phyloP scores from a whole-genome alignment of 2,113 vertebrate species.

The Poeciliopsis turrubarensis region DNA sequence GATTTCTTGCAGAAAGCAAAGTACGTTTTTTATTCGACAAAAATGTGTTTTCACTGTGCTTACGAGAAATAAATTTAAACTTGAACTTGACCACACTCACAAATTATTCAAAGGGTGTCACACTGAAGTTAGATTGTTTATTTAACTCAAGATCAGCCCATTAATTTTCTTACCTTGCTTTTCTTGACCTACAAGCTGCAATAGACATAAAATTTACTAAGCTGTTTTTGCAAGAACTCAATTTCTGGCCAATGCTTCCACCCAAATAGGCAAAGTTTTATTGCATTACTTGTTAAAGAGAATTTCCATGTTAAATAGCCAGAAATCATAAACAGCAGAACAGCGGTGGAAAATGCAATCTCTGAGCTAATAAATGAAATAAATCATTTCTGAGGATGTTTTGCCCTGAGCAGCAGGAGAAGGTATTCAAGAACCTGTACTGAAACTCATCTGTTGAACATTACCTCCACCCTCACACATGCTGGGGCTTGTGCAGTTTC shows the following conservation, averaged over 20 bases:
- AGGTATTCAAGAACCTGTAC: constrained; percentile 16
- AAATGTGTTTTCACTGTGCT: background rate
- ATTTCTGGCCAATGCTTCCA: background rate
- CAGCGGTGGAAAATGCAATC: background rate
- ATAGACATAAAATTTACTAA: background rate
- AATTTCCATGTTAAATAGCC: background rate
- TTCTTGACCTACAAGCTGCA: background rate
- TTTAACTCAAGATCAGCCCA: background rate
- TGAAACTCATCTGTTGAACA: constrained; percentile 38
- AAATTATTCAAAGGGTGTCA: background rate
- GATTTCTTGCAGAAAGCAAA: too few species aligned
- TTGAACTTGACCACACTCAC: background rate
- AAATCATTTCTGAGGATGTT: background rate
- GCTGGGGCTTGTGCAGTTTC: constrained; percentile 54
- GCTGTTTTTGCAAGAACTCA: background rate
- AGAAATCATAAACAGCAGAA: background rate
- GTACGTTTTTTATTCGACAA: background rate
- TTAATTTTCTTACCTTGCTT: background rate
- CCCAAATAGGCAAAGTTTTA: background rate
- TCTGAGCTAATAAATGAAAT: background rate
- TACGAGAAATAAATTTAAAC: background rate
- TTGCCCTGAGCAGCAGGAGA: background rate
- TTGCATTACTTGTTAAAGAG: constrained; percentile 1
- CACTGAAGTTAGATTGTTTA: background rate
- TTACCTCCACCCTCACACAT: constrained; percentile 15